A percentile compares a stretch with the other conserved stretches of the same genome.
phyloP scores from a whole-genome alignment of 2,113 vertebrate genomes.

The Turnix velox region DNA sequence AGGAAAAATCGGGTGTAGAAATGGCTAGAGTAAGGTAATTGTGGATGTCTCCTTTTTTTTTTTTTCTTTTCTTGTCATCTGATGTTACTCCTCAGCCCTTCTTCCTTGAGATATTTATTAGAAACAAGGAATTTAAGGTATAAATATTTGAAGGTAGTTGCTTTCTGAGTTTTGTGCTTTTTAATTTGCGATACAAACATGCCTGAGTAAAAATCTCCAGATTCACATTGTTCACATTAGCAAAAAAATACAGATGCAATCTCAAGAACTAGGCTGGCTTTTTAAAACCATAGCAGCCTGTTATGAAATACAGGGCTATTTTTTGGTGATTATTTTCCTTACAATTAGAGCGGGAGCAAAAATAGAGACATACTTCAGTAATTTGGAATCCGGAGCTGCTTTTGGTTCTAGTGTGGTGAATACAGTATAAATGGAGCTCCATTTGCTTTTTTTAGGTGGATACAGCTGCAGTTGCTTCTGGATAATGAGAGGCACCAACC shows the following conservation, averaged over 20 bases:
- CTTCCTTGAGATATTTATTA: background rate
- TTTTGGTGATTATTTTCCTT: conserved; percentile 30
- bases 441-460: conserved; percentile 51
- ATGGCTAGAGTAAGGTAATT: background rate
- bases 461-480: conserved; percentile 57
- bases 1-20: background rate
- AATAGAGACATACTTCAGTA: conserved; percentile 46
- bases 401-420: conserved; percentile 8
- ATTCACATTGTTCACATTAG: background rate
- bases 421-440: conserved; percentile 21
- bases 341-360: conserved; percentile 21
- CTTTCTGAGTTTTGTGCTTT: background rate
- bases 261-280: background rate
- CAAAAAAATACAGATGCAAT: background rate
- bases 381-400: conserved; percentile 43
- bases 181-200: background rate
- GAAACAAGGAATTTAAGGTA: background rate
- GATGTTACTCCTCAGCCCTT: fast-evolving
- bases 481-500: conserved; percentile 20
- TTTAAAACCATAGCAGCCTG: background rate
- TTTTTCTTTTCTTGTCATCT: background rate
- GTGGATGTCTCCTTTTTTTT: background rate
- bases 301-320: conserved; percentile 24
- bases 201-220: background rate
- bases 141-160: background rate